Percentiles rank a stretch among this genome's conserved stretches.
Conservation (phyloP, 2,888 invertebrate genomes). For the Pseudococcus jackbeardsleyi region DNA sequence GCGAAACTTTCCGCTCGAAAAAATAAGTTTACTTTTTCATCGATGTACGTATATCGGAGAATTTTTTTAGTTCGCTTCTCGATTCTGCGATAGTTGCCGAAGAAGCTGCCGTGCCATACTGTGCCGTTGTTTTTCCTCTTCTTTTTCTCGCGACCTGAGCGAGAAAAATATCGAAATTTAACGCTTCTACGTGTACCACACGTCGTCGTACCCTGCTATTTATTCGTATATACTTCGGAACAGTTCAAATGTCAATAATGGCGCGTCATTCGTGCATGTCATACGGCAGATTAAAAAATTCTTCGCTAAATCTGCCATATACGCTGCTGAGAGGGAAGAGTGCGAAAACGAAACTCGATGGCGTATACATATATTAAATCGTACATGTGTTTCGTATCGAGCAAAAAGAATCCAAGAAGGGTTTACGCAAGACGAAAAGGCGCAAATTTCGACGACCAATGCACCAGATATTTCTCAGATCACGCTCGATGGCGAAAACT, state of each 20-base stretch:
- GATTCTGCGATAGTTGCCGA: not conserved
- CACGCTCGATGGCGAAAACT: not conserved
- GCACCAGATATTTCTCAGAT: not conserved
- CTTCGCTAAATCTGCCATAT: conserved; percentile 37
- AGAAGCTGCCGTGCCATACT: not conserved
- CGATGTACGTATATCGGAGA: not conserved
- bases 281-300: conserved; percentile 31
- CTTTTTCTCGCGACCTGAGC: not conserved
- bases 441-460: not conserved
- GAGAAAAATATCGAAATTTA: conserved; percentile 42
- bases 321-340: not conserved
- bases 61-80: not conserved
- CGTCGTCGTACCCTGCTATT: not conserved
- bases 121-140: not conserved
- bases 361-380: conserved; percentile 23
- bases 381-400: not conserved
- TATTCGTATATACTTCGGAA: not conserved
- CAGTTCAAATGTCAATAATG: conserved; percentile 49
- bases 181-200: conserved; percentile 35
- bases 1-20: not conserved
- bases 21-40: conserved; percentile 6
- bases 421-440: not conserved
- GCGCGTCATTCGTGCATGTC: conserved; percentile 37
- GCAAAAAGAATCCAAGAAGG: not conserved
- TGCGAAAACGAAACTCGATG: not conserved